Evolutionary conservation across 2,797 vertebrate genomes (phyloP).

Genomic region (Dendrocincla tyrannina): DNA sequence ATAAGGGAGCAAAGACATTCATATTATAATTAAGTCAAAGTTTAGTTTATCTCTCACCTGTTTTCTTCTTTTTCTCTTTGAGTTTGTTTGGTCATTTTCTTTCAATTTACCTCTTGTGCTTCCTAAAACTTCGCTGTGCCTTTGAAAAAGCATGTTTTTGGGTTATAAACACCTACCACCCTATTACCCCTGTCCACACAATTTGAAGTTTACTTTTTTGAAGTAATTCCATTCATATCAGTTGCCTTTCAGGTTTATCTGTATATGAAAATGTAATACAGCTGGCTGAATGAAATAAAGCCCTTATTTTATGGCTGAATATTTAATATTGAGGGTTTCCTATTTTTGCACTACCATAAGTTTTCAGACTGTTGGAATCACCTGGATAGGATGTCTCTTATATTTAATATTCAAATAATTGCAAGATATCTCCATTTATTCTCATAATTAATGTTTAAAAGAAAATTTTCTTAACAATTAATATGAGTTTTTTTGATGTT

Average conservation of each 20-base stretch:
- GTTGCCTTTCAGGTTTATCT: background rate
- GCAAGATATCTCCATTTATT: background rate
- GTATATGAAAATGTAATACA: background rate
- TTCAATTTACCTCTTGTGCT: background rate
- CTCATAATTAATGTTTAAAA: background rate
- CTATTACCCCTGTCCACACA: background rate
- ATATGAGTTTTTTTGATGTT: background rate
- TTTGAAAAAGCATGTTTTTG: background rate
- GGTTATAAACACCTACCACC: background rate
- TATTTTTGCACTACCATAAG: background rate
- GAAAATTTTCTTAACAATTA: background rate
- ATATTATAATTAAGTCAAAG: background rate
- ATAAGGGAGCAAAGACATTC: background rate
- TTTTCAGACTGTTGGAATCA: background rate
- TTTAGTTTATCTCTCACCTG: background rate
- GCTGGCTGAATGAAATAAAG: background rate
- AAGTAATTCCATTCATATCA: background rate
- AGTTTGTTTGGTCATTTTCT: background rate
- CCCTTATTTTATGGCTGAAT: background rate
- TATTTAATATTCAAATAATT: background rate
- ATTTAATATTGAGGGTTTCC: background rate
- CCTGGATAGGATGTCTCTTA: background rate
- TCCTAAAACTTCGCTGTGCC: background rate
- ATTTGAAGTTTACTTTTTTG: background rate
- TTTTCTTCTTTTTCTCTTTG: background rate